phyloP scores from a whole-genome alignment of 1,140 invertebrate genomes.

The Orchesella cincta region DNA sequence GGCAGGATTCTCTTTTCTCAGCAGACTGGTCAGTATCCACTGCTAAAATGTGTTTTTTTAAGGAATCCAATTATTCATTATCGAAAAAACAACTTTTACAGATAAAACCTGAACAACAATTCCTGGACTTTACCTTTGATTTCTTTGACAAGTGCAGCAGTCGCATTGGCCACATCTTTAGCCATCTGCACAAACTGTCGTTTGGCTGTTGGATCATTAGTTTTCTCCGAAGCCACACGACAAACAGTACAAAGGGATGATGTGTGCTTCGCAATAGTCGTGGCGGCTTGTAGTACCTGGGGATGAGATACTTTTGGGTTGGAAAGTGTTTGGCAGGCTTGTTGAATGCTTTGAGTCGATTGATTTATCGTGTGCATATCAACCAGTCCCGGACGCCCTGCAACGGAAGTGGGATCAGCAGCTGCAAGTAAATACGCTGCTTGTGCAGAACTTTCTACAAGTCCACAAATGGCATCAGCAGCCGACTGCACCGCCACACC shows the following conservation, averaged over 20 bases:
- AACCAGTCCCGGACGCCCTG: slow-evolving; percentile 85
- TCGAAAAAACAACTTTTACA: slow-evolving; percentile 1
- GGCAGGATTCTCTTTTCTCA: slow-evolving; percentile 73
- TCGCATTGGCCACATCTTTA: slow-evolving; percentile 95
- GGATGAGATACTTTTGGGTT: slow-evolving; percentile 78
- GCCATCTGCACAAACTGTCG: slow-evolving; percentile 96
- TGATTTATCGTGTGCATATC: slow-evolving; percentile 87
- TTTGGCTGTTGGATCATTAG: slow-evolving; percentile 89
- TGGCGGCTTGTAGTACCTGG: slow-evolving; percentile 85
- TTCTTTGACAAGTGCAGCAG: slow-evolving; percentile 88
- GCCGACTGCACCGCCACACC: slow-evolving; percentile 81
- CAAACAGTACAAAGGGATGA: slow-evolving; percentile 94
- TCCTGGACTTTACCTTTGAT: slow-evolving; percentile 70
- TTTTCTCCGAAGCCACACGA: slow-evolving; percentile 86
- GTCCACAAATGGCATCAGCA: slow-evolving; percentile 81
- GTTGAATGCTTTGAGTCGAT: slow-evolving; percentile 84
- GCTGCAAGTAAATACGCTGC: slow-evolving; percentile 92
- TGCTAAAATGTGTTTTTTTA: slow-evolving; percentile 57
- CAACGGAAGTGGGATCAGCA: slow-evolving; percentile 84
- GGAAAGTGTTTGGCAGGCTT: slow-evolving; percentile 78
- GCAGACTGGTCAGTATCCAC: slow-evolving; percentile 81
- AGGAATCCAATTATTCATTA: slow-evolving; percentile 2
- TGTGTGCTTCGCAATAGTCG: slow-evolving; percentile 93
- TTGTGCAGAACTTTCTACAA: slow-evolving; percentile 92
- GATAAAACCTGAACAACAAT: slow-evolving; percentile 27